Percentiles rank a stretch among this genome's conserved stretches.
These are phyloP conservation scores for Zosterops hypoxanthus DNA, from an alignment of 2,113 vertebrate genomes.

Conservation along the genomic window DNA sequence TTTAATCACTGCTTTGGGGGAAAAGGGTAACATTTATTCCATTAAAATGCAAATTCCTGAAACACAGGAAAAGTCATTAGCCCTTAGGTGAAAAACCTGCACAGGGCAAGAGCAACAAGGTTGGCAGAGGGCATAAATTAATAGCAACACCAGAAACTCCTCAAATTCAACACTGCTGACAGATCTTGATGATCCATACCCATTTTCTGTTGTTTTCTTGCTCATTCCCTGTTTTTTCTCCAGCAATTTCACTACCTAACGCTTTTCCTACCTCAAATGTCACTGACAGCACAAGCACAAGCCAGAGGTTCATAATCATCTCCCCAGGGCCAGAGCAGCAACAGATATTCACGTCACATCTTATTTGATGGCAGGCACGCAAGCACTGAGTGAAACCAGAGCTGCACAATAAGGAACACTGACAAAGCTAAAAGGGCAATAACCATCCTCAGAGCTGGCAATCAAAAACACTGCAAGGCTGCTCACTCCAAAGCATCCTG, in stretches of 20 bases:
- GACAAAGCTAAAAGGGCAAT: background rate
- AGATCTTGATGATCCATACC: background rate
- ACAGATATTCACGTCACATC: background rate
- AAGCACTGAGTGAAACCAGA: background rate
- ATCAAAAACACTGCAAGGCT: background rate
- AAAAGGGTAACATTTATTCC: background rate
- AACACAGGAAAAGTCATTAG: background rate
- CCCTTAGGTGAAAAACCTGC: background rate
- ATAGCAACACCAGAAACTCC: background rate
- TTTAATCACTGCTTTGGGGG: background rate
- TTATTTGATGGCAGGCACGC: background rate
- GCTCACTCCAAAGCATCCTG: background rate
- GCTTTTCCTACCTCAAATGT: background rate
- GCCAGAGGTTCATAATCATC: background rate
- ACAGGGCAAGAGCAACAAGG: background rate
- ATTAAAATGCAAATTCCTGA: constrained; percentile 9
- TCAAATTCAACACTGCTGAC: background rate
- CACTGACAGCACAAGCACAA: background rate
- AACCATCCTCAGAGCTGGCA: background rate
- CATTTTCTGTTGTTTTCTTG: background rate
- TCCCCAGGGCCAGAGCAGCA: background rate
- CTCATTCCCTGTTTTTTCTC: background rate
- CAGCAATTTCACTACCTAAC: background rate
- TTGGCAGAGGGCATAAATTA: background rate
- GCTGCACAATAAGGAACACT: background rate